Evolutionary conservation across 2,888 invertebrate genomes (phyloP).

Genomic region (Papilio protenor): DNA sequence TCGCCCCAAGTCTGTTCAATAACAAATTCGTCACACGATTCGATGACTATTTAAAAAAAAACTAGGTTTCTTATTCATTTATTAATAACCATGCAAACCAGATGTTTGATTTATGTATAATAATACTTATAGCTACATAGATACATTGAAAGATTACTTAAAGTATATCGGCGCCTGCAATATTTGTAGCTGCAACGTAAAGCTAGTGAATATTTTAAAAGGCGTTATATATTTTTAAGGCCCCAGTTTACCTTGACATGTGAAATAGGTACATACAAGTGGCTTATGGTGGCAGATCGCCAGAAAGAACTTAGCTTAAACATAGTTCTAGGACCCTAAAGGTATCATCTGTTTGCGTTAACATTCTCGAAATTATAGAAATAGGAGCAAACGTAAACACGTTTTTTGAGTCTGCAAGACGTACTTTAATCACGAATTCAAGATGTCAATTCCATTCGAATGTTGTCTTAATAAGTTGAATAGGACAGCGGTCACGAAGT

Average conservation of each 20-base stretch:
- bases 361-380: too few relatives aligned
- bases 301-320: neutral
- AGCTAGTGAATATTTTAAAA: neutral
- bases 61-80: neutral
- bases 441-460: neutral
- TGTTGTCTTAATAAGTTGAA: constrained; percentile 23
- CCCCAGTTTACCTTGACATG: neutral
- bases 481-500: neutral
- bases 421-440: neutral
- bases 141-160: too few relatives aligned
- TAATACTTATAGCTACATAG: too few relatives aligned
- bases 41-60: neutral
- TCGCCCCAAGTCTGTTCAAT: neutral
- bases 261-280: neutral
- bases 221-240: neutral
- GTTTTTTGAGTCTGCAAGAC: too few relatives aligned
- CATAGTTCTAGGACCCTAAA: neutral
- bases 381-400: too few relatives aligned
- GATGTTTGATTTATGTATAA: too few relatives aligned
- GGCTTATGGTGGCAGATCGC: neutral
- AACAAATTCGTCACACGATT: neutral
- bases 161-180: neutral
- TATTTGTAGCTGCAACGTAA: neutral
- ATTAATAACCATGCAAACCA: neutral
- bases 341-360: too few relatives aligned